Percentiles rank a stretch among this genome's conserved stretches.
phyloP scores from a whole-genome alignment of 2,113 vertebrate genomes.

The Toxotes jaculatrix region DNA sequence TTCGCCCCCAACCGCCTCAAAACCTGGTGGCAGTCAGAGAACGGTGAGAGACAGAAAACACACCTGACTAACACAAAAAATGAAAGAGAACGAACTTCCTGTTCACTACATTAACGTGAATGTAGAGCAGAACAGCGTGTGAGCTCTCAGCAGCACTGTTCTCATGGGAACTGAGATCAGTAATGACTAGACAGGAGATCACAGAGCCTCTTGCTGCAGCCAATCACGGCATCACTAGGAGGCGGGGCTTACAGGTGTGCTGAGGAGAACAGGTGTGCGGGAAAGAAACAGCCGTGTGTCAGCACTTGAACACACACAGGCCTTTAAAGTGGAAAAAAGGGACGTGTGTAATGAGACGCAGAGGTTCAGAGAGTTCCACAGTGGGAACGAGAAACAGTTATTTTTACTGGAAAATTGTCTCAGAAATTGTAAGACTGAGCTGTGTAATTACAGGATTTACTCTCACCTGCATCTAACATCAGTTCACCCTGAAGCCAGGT shows the following conservation, averaged over 20 bases:
- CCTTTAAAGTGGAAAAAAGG: constrained; percentile 32
- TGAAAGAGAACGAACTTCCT: constrained; percentile 1
- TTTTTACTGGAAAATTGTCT: background rate
- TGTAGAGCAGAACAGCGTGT: constrained; percentile 5
- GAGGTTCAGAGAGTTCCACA: background rate
- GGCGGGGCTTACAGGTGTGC: constrained; percentile 61
- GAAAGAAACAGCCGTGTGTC: constrained; percentile 65
- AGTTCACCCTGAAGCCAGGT: constrained; percentile 19
- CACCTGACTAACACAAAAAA: background rate
- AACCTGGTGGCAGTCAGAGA: constrained; percentile 98
- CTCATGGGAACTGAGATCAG: constrained; percentile 60
- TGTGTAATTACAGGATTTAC: constrained; percentile 4
- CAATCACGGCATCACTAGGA: constrained; percentile 35
- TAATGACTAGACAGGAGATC: constrained; percentile 75
- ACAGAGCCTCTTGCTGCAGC: constrained; percentile 54
- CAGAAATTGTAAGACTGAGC: background rate
- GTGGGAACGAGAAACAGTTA: background rate
- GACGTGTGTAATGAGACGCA: constrained; percentile 45
- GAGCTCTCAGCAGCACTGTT: constrained; percentile 20
- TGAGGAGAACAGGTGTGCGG: constrained; percentile 67
- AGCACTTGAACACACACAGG: constrained; percentile 22
- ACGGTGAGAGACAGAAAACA: constrained; percentile 83
- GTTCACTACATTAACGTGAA: background rate
- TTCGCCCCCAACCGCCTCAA: constrained; percentile 94
- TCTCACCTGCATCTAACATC: background rate